phyloP scores from a whole-genome alignment of 1,140 invertebrate genomes.

The Zaprionus tsacasi region DNA sequence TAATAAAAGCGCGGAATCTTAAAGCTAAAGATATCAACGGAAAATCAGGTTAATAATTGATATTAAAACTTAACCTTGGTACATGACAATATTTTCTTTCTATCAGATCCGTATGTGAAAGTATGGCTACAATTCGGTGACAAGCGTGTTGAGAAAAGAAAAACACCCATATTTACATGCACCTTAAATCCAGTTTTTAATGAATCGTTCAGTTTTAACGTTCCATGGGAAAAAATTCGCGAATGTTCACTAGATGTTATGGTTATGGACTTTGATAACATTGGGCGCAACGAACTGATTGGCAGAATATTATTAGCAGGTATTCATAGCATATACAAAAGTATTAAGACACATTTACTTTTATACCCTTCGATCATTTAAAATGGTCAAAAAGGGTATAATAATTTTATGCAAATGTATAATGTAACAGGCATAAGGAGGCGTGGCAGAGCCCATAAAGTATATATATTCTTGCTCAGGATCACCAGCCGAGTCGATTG shows the following conservation, averaged over 20 bases:
- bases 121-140: slow-evolving; percentile 98
- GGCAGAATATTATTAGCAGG: slow-evolving; percentile 94
- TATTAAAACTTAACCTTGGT: not conserved
- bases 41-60: slow-evolving; percentile 91
- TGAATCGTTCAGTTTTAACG: slow-evolving; percentile 96
- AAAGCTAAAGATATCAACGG: slow-evolving; percentile 98
- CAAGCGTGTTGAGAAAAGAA: slow-evolving; percentile 96
- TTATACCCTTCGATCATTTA: no score
- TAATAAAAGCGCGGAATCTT: slow-evolving; percentile 95
- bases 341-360: no score
- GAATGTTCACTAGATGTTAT: slow-evolving; percentile 96
- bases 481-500: no score
- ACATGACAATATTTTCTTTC: not conserved
- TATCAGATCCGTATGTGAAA: slow-evolving; percentile 96
- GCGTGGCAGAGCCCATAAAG: no score
- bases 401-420: no score
- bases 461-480: no score
- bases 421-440: no score
- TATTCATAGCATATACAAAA: slow-evolving; percentile 67
- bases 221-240: slow-evolving; percentile 97
- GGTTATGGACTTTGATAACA: slow-evolving; percentile 98
- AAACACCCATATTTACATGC: slow-evolving; percentile 97
- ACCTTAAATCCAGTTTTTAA: slow-evolving; percentile 97
- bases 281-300: slow-evolving; percentile 96
- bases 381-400: no score